Base-by-base conservation (phyloP, 2,113 vertebrate species). In the Microtus montanus region DNA sequence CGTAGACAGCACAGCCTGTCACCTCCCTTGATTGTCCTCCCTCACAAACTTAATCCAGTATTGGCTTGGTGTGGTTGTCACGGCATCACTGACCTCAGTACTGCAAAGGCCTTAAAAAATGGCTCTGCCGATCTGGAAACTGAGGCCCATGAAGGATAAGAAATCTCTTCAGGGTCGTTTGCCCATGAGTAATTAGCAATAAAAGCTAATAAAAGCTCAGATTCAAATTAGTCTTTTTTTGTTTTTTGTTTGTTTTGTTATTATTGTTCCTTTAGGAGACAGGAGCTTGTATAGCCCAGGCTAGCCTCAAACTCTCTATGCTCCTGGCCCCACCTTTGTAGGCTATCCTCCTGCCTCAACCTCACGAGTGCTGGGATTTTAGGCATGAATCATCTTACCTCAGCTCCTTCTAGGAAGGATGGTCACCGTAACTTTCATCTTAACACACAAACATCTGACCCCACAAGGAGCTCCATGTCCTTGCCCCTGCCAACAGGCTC, bases 21-120 rank as follows among this genome's bases (percentile, higher is more conserved):
- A 44, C 73, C 10, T 1, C n/a, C 2, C 19, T 77, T 9, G 11
- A 3, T 2, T 15, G 4, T 12, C 6, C 0, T 33, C 3, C 38
- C 13, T 61, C 13, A 78, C 20, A 73, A 66, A 47, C 30, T 47
- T 61, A 61, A 73, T 13, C 52, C 52, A 41, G 58, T 58, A 58
- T 58, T 58, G 58, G 22, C 35, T 47, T 17, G 22, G 58, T 13
- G 5, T 47, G 61, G 12, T 52, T 74, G 63, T 26, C 61, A n/a
- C 7, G 20, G 30, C 33, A 70, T 63, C 14, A 49, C 64, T 88
- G 38, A 63, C 41, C 49, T 75, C 58, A 7, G 22, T 33, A 15
- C 41, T 87, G 10, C 83, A 19, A 52, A 87, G 30, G 77, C 22
- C 73, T 88, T 92, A 49, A 77, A 84, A 92, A 61, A 30, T 35